Conservation (phyloP, 2,113 vertebrate genomes). For the Struthio camelus region DNA sequence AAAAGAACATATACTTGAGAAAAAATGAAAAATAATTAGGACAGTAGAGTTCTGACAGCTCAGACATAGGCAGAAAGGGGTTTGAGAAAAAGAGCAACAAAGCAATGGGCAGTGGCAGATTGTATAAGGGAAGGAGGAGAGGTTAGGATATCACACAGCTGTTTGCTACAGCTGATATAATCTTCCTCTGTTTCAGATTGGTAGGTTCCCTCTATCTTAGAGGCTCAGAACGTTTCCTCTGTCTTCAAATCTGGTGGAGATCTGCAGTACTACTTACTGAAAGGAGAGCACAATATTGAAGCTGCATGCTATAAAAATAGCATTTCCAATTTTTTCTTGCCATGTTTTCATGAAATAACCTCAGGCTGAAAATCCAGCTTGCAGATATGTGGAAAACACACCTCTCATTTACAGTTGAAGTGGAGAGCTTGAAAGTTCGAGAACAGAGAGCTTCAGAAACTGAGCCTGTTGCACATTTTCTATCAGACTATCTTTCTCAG, state of each 20-base stretch:
- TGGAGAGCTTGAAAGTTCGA: too few relatives aligned
- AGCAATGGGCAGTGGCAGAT: background rate
- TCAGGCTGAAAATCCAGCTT: background rate
- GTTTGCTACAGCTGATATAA: background rate
- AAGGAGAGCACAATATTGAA: background rate
- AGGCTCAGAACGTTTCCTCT: background rate
- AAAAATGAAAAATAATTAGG: background rate
- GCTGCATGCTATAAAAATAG: background rate
- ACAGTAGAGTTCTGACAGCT: background rate
- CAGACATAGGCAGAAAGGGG: background rate
- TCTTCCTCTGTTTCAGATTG: background rate
- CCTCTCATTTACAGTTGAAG: background rate
- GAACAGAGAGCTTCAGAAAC: background rate
- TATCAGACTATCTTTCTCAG: background rate
- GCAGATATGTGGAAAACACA: background rate
- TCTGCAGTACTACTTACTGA: background rate
- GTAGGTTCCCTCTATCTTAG: background rate
- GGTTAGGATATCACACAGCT: background rate
- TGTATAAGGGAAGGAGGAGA: background rate
- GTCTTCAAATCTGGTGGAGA: background rate
- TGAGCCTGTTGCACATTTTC: rapidly evolving
- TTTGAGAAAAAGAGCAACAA: background rate
- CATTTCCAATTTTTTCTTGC: background rate
- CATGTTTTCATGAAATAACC: background rate
- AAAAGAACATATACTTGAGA: background rate